These are phyloP conservation scores for Drosophila eugracilis DNA, from an alignment of 1,140 invertebrate species.

Conservation along the genomic window DNA sequence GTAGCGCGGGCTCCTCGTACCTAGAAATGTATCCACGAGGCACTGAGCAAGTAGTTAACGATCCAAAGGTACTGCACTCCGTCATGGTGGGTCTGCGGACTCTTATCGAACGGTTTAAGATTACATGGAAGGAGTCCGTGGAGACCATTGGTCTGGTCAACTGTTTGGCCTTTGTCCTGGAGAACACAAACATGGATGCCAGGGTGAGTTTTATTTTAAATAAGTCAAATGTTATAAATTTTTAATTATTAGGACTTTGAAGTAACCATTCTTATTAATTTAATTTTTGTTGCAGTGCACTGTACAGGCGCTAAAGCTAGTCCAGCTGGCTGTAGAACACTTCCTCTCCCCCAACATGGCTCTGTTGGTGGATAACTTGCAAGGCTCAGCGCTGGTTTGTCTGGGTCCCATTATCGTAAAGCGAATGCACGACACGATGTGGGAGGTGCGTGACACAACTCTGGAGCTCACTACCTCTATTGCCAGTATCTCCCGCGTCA, in stretches of 20 bases:
- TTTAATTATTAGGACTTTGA: too few species aligned
- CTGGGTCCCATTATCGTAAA: conserved; percentile 88
- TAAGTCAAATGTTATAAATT: too few species aligned
- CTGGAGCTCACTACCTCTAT: conserved; percentile 90
- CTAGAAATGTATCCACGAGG: conserved; percentile 59
- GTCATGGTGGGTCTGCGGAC: conserved; percentile 88
- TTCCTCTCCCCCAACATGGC: conserved; percentile 91
- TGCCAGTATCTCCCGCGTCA: conserved; percentile 88
- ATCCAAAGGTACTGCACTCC: conserved; percentile 86
- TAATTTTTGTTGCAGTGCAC: conserved; percentile 86
- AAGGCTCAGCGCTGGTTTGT: conserved; percentile 88
- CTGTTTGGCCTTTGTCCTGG: conserved; percentile 83
- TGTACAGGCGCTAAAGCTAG: conserved; percentile 88
- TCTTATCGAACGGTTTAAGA: conserved; percentile 89
- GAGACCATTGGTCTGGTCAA: conserved; percentile 82
- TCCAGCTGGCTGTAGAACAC: conserved; percentile 89
- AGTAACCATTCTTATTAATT: background rate
- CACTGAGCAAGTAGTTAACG: conserved; percentile 56
- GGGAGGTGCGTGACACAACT: conserved; percentile 91
- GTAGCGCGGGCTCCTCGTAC: conserved; percentile 75
- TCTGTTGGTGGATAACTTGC: conserved; percentile 88
- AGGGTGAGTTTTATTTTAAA: too few species aligned
- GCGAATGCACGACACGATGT: conserved; percentile 89
- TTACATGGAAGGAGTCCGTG: conserved; percentile 89
- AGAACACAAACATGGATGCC: conserved; percentile 80